Evolutionary conservation across 2,888 invertebrate species (phyloP).

Genomic region (Microchrysa polita): DNA sequence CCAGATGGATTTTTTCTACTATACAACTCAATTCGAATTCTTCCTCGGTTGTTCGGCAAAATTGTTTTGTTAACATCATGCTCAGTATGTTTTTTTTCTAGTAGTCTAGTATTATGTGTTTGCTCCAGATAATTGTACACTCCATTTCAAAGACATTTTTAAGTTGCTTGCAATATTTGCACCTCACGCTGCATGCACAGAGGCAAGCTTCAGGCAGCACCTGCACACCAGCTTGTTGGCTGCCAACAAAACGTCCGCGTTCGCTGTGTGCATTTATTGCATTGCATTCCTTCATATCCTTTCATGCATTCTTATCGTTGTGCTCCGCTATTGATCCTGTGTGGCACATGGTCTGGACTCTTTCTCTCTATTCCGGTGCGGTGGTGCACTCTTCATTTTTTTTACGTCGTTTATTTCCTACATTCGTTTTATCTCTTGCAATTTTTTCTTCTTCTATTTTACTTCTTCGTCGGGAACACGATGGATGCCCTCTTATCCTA

Average conservation of each 20-base stretch:
- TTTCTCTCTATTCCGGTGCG: too few species aligned
- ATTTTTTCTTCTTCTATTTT: not conserved
- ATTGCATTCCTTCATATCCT: constrained; percentile 32
- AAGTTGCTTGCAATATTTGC: constrained; percentile 19
- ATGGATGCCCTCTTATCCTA: constrained; percentile 47
- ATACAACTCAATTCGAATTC: not conserved
- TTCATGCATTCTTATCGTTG: constrained; percentile 35
- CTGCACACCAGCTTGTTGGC: constrained; percentile 15
- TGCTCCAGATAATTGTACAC: constrained; percentile 24
- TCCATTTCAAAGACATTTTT: constrained; percentile 16
- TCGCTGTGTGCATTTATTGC: constrained; percentile 8
- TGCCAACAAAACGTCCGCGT: not conserved
- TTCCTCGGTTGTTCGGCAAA: not conserved
- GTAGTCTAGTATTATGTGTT: not conserved
- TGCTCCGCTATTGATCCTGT: constrained; percentile 47
- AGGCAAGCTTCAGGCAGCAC: not conserved
- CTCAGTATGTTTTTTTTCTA: not conserved
- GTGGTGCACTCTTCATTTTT: not conserved
- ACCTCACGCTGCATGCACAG: constrained; percentile 15
- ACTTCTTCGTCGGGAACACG: constrained; percentile 28
- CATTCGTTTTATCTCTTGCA: too few species aligned
- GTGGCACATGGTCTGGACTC: constrained; percentile 29
- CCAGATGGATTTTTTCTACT: too few species aligned
- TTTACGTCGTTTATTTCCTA: too few species aligned
- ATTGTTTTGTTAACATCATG: constrained; percentile 8